Conservation (phyloP, 2,797 vertebrate genomes). For the Pangasius sanitwongsei region DNA sequence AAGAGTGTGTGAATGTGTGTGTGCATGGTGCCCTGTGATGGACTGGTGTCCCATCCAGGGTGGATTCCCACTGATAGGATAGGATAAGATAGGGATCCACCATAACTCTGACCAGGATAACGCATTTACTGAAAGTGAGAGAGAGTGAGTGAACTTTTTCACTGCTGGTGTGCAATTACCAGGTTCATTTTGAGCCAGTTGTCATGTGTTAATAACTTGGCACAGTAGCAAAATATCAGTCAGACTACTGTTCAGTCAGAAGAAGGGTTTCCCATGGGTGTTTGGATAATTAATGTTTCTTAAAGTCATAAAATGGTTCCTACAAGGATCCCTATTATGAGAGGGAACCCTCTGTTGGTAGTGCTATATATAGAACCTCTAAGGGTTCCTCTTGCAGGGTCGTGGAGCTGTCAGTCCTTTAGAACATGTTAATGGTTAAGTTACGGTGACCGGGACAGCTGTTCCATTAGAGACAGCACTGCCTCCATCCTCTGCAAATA, state of each 20-base stretch:
- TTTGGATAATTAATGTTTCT: neutral
- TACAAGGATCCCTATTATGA: neutral
- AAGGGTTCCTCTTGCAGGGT: neutral
- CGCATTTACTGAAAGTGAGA: neutral
- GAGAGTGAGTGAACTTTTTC: neutral
- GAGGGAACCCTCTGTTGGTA: neutral
- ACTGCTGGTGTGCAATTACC: neutral
- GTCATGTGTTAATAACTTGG: neutral
- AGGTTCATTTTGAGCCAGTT: neutral
- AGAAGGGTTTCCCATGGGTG: neutral
- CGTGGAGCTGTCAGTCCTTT: neutral
- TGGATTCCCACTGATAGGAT: neutral
- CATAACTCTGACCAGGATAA: neutral
- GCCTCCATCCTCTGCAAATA: neutral
- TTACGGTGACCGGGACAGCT: neutral
- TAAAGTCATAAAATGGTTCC: neutral
- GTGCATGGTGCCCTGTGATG: neutral
- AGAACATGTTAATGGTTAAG: neutral
- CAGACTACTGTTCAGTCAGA: neutral
- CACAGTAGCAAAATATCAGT: neutral
- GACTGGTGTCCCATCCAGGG: neutral
- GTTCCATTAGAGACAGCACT: neutral
- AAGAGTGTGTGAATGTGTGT: slow-evolving; percentile 8
- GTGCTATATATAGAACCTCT: neutral
- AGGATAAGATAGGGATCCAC: neutral